Percentiles rank a stretch among this genome's conserved stretches.
These are phyloP conservation scores for Apogon talboti DNA, from an alignment of 2,797 vertebrate species.

Conservation along the genomic window DNA sequence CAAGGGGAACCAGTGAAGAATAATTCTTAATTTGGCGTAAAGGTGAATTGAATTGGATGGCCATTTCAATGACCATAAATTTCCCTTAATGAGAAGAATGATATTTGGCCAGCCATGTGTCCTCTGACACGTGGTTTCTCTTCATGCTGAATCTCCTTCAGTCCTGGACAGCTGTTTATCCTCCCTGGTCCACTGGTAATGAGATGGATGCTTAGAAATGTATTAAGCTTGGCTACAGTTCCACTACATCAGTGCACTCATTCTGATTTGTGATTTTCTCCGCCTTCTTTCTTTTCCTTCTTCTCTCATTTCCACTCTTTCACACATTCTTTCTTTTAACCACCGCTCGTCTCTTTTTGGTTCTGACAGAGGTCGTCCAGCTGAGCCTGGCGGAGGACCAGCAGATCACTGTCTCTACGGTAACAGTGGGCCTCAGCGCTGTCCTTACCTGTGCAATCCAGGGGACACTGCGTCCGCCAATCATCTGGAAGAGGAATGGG, in stretches of 20 bases:
- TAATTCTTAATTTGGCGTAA: slow-evolving; percentile 71
- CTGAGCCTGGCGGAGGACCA: slow-evolving; percentile 90
- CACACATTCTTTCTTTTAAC: not conserved
- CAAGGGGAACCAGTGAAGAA: slow-evolving; percentile 48
- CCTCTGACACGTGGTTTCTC: slow-evolving; percentile 57
- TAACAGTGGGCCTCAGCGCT: slow-evolving; percentile 92
- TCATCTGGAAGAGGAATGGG: slow-evolving; percentile 95
- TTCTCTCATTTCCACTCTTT: not conserved
- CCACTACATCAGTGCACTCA: slow-evolving; percentile 46
- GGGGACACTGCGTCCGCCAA: slow-evolving; percentile 90
- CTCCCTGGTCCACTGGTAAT: slow-evolving; percentile 47
- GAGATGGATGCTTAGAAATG: slow-evolving; percentile 55
- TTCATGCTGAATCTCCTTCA: slow-evolving; percentile 53
- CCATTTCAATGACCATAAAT: slow-evolving; percentile 71
- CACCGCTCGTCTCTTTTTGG: slow-evolving; percentile 28
- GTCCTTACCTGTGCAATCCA: slow-evolving; percentile 91
- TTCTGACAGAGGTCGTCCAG: slow-evolving; percentile 89
- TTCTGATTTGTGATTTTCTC: slow-evolving; percentile 49
- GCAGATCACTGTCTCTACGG: slow-evolving; percentile 85
- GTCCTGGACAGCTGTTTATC: slow-evolving; percentile 59
- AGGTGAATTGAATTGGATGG: slow-evolving; percentile 75
- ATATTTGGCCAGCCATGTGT: slow-evolving; percentile 69
- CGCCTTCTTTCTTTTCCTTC: slow-evolving; percentile 2
- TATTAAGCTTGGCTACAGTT: slow-evolving; percentile 50
- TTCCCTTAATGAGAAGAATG: slow-evolving; percentile 68